These are phyloP conservation scores for Coreius guichenoti DNA, from an alignment of 2,797 vertebrate genomes.

Conservation along the genomic window DNA sequence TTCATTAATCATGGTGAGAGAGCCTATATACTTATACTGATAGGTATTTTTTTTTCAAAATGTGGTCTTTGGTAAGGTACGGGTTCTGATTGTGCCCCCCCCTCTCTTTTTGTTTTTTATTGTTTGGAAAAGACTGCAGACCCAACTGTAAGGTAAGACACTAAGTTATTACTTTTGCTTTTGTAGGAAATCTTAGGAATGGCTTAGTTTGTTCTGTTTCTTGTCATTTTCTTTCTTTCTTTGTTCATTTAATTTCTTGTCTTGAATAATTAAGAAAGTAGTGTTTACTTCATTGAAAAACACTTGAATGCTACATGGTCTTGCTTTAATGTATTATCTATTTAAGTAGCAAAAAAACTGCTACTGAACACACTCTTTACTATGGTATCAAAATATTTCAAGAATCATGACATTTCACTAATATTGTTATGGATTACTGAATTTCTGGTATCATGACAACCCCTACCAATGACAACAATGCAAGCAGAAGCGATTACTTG, in stretches of 20 bases:
- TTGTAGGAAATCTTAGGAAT: neutral
- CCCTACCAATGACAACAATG: neutral
- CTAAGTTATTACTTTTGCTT: neutral
- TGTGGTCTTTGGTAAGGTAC: neutral
- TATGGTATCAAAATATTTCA: neutral
- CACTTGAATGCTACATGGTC: neutral
- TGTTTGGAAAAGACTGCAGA: constrained; percentile 84
- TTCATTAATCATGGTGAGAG: constrained; percentile 94
- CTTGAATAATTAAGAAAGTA: neutral
- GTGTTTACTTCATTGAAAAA: neutral
- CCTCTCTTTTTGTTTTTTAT: constrained; percentile 26
- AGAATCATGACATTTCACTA: neutral
- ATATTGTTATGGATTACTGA: neutral
- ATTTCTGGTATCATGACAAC: neutral
- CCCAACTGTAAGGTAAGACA: constrained; percentile 90
- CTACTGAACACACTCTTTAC: neutral
- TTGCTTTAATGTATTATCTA: neutral
- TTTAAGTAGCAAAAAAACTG: neutral
- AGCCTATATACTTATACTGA: neutral
- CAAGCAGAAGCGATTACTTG: neutral
- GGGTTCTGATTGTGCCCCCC: neutral
- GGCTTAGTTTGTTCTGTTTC: neutral
- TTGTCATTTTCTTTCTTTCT: neutral
- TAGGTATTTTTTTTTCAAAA: neutral
- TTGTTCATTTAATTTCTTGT: neutral